These are phyloP conservation scores for Dromaius novaehollandiae DNA, from an alignment of 2,113 vertebrate genomes.

Conservation along the genomic window DNA sequence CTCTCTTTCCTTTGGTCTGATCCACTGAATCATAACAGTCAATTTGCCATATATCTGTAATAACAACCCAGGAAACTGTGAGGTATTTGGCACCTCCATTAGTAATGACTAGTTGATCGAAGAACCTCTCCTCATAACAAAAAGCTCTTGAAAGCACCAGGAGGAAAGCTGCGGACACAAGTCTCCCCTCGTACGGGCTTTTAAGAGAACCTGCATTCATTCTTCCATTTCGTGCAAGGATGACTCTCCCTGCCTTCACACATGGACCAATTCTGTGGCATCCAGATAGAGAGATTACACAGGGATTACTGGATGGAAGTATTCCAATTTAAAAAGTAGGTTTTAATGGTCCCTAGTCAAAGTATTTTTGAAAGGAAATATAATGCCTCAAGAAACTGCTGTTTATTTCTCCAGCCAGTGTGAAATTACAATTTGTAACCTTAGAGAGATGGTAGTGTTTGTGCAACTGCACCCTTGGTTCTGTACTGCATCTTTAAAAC, in stretches of 20 bases:
- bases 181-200: neutral
- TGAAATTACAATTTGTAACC: neutral
- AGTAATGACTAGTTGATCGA: neutral
- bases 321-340: slow-evolving; percentile 12
- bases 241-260: neutral
- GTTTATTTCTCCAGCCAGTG: neutral
- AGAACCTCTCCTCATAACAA: neutral
- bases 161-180: neutral
- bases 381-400: neutral
- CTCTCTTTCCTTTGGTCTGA: neutral
- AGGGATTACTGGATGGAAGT: slow-evolving; percentile 29
- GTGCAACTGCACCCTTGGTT: neutral
- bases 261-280: neutral
- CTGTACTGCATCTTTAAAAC: neutral
- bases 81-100: neutral
- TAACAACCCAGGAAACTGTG: neutral
- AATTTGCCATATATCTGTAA: neutral
- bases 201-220: neutral
- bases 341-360: neutral
- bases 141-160: neutral
- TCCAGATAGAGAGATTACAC: neutral
- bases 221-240: neutral
- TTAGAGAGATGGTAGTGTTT: neutral
- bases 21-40: neutral
- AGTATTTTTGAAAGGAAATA: neutral